phyloP scores from a whole-genome alignment of 1,140 invertebrate genomes.

The Coptotermes formosanus region DNA sequence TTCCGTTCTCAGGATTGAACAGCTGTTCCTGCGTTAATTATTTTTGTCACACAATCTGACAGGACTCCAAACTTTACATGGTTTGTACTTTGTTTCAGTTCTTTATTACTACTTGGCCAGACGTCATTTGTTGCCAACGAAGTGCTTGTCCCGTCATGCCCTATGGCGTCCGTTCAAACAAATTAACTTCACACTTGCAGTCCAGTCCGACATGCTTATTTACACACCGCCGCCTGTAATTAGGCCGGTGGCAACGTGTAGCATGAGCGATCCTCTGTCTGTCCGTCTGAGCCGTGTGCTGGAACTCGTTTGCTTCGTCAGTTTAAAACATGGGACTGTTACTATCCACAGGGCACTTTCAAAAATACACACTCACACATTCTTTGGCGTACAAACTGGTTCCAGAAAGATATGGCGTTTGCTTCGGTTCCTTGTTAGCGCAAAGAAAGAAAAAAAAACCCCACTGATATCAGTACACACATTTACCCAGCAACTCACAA shows the following conservation, averaged over 20 bases:
- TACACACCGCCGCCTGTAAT: conserved; percentile 12
- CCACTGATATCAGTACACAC: too few relatives aligned
- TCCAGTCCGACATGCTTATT: background rate
- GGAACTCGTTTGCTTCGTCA: too few relatives aligned
- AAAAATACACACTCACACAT: background rate
- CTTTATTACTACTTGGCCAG: too few relatives aligned
- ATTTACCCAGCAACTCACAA: too few relatives aligned
- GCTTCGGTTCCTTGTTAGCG: background rate
- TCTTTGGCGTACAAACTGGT: background rate
- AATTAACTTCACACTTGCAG: conserved; percentile 3
- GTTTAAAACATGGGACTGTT: background rate
- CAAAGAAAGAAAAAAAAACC: too few relatives aligned
- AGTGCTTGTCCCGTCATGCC: background rate
- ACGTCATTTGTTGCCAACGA: too few relatives aligned
- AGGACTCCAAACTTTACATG: background rate
- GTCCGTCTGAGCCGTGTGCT: background rate
- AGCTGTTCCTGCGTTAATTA: conserved; percentile 1
- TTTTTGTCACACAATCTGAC: background rate
- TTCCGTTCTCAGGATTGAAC: background rate
- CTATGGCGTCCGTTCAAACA: background rate
- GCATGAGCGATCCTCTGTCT: background rate
- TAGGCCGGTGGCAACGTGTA: background rate
- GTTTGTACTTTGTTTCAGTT: background rate
- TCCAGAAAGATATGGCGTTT: background rate
- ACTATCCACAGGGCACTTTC: background rate